phyloP scores from a whole-genome alignment of 2,113 vertebrate genomes.

The Anser brachyrhynchus region DNA sequence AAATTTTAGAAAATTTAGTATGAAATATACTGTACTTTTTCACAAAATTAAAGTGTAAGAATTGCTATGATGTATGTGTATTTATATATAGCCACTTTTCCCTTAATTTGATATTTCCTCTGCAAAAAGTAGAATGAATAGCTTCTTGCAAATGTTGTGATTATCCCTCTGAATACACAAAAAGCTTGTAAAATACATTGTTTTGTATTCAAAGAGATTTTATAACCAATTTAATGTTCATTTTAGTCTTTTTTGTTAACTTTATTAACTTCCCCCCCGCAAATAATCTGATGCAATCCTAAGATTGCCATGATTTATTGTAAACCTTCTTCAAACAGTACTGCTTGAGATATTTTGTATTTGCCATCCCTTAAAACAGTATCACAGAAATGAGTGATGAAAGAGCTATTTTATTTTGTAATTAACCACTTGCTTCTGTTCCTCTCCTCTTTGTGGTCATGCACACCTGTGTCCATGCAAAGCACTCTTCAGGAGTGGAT shows the following conservation, averaged over 20 bases:
- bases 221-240: neutral
- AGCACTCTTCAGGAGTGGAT: neutral
- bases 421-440: neutral
- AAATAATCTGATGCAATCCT: neutral
- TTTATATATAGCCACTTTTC: neutral
- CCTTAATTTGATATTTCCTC: neutral
- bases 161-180: neutral
- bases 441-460: neutral
- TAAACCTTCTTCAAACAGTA: neutral
- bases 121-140: neutral
- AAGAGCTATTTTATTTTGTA: neutral
- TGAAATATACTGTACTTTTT: neutral
- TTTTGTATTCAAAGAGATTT: neutral
- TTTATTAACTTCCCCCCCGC: neutral
- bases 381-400: neutral
- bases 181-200: neutral
- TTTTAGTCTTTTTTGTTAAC: neutral
- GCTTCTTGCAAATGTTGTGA: neutral
- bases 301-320: neutral
- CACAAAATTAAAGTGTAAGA: neutral
- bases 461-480: neutral
- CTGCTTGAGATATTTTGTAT: neutral
- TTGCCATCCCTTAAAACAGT: neutral
- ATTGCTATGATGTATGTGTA: neutral
- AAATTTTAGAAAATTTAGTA: neutral